Base-by-base conservation (phyloP, 2,113 vertebrate species). In the Hydrochoerus hydrochaeris region DNA sequence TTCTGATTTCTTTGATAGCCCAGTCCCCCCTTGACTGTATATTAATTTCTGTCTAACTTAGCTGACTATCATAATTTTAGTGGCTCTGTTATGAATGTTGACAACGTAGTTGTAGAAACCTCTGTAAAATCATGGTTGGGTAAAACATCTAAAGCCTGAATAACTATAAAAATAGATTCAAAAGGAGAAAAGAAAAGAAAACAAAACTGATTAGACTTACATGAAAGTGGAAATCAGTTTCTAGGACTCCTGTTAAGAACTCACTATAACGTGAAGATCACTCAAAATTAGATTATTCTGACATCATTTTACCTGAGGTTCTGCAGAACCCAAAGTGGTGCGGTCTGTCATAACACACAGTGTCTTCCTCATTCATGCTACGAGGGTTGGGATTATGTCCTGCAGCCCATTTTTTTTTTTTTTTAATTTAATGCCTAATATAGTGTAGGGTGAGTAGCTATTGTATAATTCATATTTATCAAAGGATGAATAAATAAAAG, bases 401-500 rank as follows among this genome's bases (percentile, higher is more conserved):
- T n/a, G 6, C 4, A 65, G 41, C 41, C 19, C 10, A 82, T 30
- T 30, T 91, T 17, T 24, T 32, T 46, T 49, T 46, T 65, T n/a
- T 69, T 69, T 69, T n/a, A 35, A 9, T 7, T 60, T 62, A 57
- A 14, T 81, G 16, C 2, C 30, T 75, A 49, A 58, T 71, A 60
- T 1, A 91, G n/a, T 73, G 3, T 87, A 78, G 2, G 6, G 19
- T 88, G 78, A 88, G 26, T 30, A 65, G 30, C 54, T 30, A 71
- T 69, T 96, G 44, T 10, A n/a, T 65, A 84, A 84, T 87, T 95
- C 20, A n/a, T 81, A 77, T 38, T 88, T 95, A 81, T 75, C 28
- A 88, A 44, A 85, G 75, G 67, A 44, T 85, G n/a, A 80, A n/a
- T 85, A 88, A 77, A 77, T 84, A 95, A 91, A 83, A 94, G 67